These are phyloP conservation scores for Phaenicophaeus curvirostris DNA, from an alignment of 2,797 vertebrate species.

Conservation along the genomic window DNA sequence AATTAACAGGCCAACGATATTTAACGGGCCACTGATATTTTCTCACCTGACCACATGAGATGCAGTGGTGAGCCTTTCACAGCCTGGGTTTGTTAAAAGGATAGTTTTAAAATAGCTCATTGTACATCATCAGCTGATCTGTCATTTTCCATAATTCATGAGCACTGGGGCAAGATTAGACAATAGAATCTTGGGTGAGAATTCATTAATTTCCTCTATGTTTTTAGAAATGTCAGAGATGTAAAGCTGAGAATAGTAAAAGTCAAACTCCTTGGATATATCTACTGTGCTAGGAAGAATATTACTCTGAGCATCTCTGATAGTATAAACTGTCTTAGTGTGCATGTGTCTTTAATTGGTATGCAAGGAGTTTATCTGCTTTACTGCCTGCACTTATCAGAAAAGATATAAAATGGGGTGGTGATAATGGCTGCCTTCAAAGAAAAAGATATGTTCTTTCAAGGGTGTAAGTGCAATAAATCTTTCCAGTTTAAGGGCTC, in stretches of 20 bases:
- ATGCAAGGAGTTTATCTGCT: constrained; percentile 73
- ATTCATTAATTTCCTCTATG: constrained; percentile 58
- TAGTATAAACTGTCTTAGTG: constrained; percentile 32
- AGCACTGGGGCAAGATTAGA: constrained; percentile 56
- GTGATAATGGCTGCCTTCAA: constrained; percentile 71
- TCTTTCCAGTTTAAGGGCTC: constrained; percentile 73
- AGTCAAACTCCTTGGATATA: constrained; percentile 55
- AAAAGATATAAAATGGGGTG: constrained; percentile 68
- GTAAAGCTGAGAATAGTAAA: constrained; percentile 67
- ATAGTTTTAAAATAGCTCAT: constrained; percentile 38
- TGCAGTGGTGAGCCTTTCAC: background rate
- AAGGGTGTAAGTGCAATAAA: constrained; percentile 75
- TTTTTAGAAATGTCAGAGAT: constrained; percentile 69
- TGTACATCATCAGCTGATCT: constrained; percentile 39
- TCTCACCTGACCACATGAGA: background rate
- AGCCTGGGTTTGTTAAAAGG: background rate
- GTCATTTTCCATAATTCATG: constrained; percentile 69
- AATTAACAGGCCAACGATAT: background rate
- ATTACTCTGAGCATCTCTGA: constrained; percentile 64
- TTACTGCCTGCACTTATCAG: constrained; percentile 69
- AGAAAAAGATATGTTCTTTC: constrained; percentile 74
- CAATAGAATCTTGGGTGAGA: constrained; percentile 51
- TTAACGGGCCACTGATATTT: background rate
- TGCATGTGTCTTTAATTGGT: constrained; percentile 69
- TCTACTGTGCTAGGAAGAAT: constrained; percentile 53